These are phyloP conservation scores for Paramacrobiotus metropolitanus DNA, from an alignment of 1,140 invertebrate genomes.

Conservation along the genomic window DNA sequence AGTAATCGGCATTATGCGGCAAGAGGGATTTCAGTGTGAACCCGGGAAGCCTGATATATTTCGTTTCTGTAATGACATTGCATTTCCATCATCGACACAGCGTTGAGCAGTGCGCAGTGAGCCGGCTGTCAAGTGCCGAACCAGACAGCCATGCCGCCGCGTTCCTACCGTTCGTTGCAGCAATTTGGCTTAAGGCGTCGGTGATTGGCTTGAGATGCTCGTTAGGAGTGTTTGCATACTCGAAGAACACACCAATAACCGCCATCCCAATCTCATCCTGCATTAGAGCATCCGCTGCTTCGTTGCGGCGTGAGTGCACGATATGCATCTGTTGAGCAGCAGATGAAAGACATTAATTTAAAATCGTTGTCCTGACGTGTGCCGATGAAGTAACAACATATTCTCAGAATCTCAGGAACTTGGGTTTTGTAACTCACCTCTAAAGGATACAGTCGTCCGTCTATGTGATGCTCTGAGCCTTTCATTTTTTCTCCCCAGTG, in stretches of 20 bases:
- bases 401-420: too few species aligned
- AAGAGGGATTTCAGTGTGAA: constrained; percentile 2
- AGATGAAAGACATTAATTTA: not conserved
- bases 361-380: too few species aligned
- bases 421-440: too few species aligned
- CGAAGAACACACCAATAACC: not conserved
- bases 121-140: not conserved
- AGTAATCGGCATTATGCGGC: constrained; percentile 15
- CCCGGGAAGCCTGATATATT: not conserved
- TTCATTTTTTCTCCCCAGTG: constrained; percentile 59
- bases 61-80: not conserved
- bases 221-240: not conserved
- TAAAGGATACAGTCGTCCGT: constrained; percentile 29
- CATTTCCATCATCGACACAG: not conserved
- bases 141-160: not conserved
- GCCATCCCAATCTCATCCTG: not conserved
- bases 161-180: not conserved
- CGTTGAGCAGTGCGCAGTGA: too few species aligned
- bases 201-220: not conserved
- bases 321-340: constrained; percentile 1
- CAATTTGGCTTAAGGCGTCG: not conserved
- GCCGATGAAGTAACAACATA: too few species aligned
- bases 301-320: not conserved
- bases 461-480: constrained; percentile 68
- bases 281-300: not conserved